A percentile compares a stretch with the other conserved stretches of the same genome.
These are phyloP conservation scores for Gryllus bimaculatus DNA, from an alignment of 1,140 invertebrate genomes.

Conservation along the genomic window DNA sequence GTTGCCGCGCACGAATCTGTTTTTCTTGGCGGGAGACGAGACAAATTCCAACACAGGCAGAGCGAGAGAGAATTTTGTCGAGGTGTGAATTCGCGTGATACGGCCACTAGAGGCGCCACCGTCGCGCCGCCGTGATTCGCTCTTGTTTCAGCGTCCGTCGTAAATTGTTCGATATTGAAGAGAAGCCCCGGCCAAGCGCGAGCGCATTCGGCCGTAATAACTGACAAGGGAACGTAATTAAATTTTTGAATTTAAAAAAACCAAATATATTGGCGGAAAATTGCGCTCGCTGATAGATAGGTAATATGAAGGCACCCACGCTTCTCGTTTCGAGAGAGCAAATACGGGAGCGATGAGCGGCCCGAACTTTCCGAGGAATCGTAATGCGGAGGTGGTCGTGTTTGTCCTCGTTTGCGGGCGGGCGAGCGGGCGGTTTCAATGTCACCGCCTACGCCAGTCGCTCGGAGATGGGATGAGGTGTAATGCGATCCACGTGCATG, in stretches of 20 bases:
- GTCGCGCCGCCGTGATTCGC: background rate
- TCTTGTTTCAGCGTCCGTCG: background rate
- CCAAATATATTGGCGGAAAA: background rate
- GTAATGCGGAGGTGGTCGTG: background rate
- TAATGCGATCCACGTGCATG: background rate
- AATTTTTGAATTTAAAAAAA: background rate
- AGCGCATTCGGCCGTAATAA: background rate
- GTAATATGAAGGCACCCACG: background rate
- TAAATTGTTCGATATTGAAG: constrained; percentile 2
- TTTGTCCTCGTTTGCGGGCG: too few relatives aligned
- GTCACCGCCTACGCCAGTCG: background rate
- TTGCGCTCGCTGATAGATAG: background rate
- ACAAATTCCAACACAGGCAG: too few relatives aligned
- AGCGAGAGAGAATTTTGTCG: too few relatives aligned
- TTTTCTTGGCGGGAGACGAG: too few relatives aligned
- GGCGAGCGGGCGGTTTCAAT: too few relatives aligned
- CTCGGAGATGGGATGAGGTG: background rate
- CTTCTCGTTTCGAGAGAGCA: background rate
- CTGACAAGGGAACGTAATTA: background rate
- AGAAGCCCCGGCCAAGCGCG: background rate
- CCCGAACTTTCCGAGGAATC: background rate
- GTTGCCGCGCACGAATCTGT: too few relatives aligned
- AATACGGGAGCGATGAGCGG: too few relatives aligned
- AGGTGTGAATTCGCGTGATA: too few relatives aligned
- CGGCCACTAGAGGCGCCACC: too few relatives aligned